Conservation (phyloP, 2,797 vertebrate species). For the Lindbergichthys nudifrons region DNA sequence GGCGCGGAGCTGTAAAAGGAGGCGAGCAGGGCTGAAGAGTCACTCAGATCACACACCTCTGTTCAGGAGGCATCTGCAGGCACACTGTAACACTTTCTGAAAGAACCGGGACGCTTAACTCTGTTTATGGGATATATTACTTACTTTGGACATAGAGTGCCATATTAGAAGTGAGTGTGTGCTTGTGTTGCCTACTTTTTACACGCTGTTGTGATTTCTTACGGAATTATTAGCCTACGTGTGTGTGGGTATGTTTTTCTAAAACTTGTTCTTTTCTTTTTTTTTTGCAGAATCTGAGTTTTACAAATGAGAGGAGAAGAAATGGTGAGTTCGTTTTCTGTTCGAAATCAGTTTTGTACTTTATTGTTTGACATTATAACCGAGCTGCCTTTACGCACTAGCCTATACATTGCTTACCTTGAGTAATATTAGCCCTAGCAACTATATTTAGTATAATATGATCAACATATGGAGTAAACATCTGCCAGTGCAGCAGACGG, state of each 20-base stretch:
- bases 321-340: slow-evolving; percentile 73
- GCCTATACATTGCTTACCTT: background rate
- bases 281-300: slow-evolving; percentile 48
- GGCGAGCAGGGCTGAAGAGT: slow-evolving; percentile 12
- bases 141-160: background rate
- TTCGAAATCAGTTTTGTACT: background rate
- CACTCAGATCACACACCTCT: slow-evolving; percentile 50
- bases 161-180: slow-evolving; percentile 53
- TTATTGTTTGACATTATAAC: background rate
- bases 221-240: background rate
- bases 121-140: slow-evolving; percentile 21
- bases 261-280: slow-evolving; percentile 1
- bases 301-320: slow-evolving; percentile 58
- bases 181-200: background rate
- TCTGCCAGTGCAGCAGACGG: slow-evolving; percentile 34
- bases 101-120: background rate
- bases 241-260: background rate
- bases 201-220: background rate
- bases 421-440: background rate
- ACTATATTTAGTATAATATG: background rate
- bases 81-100: background rate
- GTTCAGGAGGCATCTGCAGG: background rate
- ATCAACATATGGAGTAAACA: slow-evolving; percentile 33
- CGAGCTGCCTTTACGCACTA: background rate
- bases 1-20: slow-evolving; percentile 55